These are phyloP conservation scores for Colletes gigas DNA, from an alignment of 1,140 invertebrate species.

Conservation along the genomic window DNA sequence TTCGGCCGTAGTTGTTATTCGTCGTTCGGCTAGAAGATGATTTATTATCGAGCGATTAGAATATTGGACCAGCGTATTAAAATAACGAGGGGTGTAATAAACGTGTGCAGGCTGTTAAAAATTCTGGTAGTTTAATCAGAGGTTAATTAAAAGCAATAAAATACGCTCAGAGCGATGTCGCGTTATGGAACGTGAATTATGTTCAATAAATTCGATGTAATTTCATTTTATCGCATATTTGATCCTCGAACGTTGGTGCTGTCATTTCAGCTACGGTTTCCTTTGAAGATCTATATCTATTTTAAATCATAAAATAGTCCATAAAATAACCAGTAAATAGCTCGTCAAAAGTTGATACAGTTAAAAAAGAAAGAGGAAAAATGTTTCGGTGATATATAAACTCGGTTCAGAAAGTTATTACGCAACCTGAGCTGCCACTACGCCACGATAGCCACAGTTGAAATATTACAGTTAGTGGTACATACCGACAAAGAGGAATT, in stretches of 20 bases:
- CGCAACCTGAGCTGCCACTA: too few species aligned
- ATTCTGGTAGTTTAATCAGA: neutral
- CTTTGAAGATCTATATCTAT: too few species aligned
- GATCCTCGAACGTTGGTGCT: neutral
- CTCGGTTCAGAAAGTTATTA: too few species aligned
- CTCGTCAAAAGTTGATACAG: too few species aligned
- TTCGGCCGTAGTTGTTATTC: constrained; percentile 25
- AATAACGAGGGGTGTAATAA: constrained; percentile 8
- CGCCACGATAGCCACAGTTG: too few species aligned
- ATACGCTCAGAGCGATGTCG: neutral
- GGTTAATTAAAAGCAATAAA: constrained; percentile 45
- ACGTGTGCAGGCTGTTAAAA: constrained; percentile 2
- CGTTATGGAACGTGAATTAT: constrained; percentile 14
- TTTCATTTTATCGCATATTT: neutral
- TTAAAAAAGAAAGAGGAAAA: too few species aligned
- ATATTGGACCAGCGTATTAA: constrained; percentile 39
- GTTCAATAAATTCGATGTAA: constrained; percentile 2
- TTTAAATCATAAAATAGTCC: too few species aligned
- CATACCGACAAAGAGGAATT: too few species aligned
- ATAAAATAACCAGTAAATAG: too few species aligned
- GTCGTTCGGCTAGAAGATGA: constrained; percentile 10
- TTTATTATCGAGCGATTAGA: constrained; percentile 35
- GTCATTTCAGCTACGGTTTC: too few species aligned
- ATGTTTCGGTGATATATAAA: too few species aligned
- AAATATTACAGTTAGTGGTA: too few species aligned